phyloP scores from a whole-genome alignment of 2,797 vertebrate species.

The Artibeus lituratus region DNA sequence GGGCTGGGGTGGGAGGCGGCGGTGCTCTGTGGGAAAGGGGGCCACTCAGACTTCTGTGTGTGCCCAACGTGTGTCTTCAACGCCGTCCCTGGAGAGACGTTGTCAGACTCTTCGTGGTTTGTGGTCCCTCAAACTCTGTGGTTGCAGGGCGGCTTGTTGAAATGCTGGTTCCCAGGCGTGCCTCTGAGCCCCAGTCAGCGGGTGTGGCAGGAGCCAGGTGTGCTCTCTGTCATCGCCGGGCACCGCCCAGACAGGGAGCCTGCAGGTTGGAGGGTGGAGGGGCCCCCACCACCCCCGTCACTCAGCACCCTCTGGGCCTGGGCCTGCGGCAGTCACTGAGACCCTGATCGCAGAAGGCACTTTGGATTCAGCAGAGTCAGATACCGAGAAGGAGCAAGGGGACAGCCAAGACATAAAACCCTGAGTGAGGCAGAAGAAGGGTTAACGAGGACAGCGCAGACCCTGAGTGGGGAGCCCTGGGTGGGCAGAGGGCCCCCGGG shows the following conservation, averaged over 20 bases:
- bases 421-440: conserved; percentile 35
- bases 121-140: not conserved
- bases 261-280: rapidly evolving
- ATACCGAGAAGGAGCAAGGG: conserved; percentile 29
- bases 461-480: conserved; percentile 50
- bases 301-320: rapidly evolving
- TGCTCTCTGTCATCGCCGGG: too few species aligned
- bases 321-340: rapidly evolving
- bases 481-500: conserved; percentile 59
- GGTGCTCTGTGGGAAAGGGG: not conserved
- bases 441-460: conserved; percentile 43
- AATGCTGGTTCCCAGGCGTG: not conserved
- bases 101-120: not conserved
- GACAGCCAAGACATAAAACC: conserved; percentile 51
- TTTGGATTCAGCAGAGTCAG: not conserved
- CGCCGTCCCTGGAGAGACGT: too few species aligned
- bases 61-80: not conserved
- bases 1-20: too few species aligned
- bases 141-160: not conserved
- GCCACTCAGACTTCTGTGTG: too few species aligned
- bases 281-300: rapidly evolving
- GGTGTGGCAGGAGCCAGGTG: not conserved
- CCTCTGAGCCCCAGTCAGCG: rapidly evolving
- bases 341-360: rapidly evolving
- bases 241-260: too few species aligned